Conservation (phyloP, 2,888 invertebrate species). For the Schizotus pectinicornis region DNA sequence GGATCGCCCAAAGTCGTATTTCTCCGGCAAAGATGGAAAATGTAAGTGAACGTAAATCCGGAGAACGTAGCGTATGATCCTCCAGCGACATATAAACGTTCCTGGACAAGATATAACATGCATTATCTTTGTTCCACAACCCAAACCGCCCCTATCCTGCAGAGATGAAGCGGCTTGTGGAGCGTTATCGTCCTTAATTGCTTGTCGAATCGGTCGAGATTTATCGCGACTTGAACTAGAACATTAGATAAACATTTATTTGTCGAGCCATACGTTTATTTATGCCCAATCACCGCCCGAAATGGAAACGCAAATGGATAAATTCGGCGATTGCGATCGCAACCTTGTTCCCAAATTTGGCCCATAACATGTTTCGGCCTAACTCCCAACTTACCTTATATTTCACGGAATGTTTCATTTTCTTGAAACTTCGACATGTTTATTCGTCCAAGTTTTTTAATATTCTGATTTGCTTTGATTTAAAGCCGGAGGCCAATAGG, state of each 20-base stretch:
- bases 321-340: neutral
- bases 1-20: no score
- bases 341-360: neutral
- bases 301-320: neutral
- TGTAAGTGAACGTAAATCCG: no score
- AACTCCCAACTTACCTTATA: slow-evolving; percentile 12
- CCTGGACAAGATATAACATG: slow-evolving; percentile 19
- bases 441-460: slow-evolving; percentile 36
- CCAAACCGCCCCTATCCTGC: slow-evolving; percentile 23
- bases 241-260: slow-evolving; percentile 18
- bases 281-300: slow-evolving; percentile 1
- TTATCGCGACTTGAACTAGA: slow-evolving; percentile 21
- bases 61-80: slow-evolving; percentile 7
- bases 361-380: neutral
- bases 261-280: slow-evolving; percentile 8
- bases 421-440: slow-evolving; percentile 26
- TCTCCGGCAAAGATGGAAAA: no score
- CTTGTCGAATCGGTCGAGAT: slow-evolving; percentile 34
- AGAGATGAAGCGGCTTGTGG: slow-evolving; percentile 17
- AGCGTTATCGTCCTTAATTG: slow-evolving; percentile 36
- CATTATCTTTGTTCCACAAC: slow-evolving; percentile 24
- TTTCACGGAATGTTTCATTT: slow-evolving; percentile 22
- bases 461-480: slow-evolving; percentile 39
- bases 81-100: slow-evolving; percentile 24
- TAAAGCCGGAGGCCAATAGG: slow-evolving; percentile 28